Evolutionary conservation across 2,888 invertebrate species (phyloP).

Genomic region (Notodonta dromedarius): DNA sequence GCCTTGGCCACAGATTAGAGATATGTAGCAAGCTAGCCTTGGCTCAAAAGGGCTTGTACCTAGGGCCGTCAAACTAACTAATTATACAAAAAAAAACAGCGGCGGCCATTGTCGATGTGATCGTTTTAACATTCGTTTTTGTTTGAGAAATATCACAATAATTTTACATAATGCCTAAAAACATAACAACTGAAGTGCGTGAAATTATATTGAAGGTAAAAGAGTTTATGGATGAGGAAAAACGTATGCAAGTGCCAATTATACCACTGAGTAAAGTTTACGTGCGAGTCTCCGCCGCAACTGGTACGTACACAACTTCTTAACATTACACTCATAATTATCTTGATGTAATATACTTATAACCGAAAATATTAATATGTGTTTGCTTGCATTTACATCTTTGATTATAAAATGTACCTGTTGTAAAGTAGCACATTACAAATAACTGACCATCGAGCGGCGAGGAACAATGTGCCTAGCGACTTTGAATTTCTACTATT

Average conservation of each 20-base stretch:
- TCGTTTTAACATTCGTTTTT: slow-evolving; percentile 22
- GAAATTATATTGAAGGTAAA: slow-evolving; percentile 78
- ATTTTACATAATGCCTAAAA: slow-evolving; percentile 70
- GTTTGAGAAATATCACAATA: slow-evolving; percentile 19
- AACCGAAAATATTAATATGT: neutral
- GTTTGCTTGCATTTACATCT: no score
- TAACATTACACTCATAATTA: neutral
- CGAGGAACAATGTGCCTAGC: no score
- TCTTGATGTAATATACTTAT: no score
- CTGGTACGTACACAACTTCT: slow-evolving; percentile 56
- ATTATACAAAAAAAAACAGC: neutral
- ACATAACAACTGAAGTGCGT: slow-evolving; percentile 77
- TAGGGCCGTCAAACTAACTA: no score
- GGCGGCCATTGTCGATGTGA: slow-evolving; percentile 24
- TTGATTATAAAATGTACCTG: no score
- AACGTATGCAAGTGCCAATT: slow-evolving; percentile 79
- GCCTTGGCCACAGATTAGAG: no score
- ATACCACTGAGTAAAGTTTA: slow-evolving; percentile 79
- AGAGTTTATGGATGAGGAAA: slow-evolving; percentile 80
- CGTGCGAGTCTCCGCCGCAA: slow-evolving; percentile 75
- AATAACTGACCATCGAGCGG: no score
- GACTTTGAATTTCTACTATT: no score
- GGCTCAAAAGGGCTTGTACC: no score
- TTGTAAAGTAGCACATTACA: no score
- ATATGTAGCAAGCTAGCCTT: no score